Evolutionary conservation across 1,140 invertebrate species (phyloP).

Genomic region (Zaprionus camerounensis): DNA sequence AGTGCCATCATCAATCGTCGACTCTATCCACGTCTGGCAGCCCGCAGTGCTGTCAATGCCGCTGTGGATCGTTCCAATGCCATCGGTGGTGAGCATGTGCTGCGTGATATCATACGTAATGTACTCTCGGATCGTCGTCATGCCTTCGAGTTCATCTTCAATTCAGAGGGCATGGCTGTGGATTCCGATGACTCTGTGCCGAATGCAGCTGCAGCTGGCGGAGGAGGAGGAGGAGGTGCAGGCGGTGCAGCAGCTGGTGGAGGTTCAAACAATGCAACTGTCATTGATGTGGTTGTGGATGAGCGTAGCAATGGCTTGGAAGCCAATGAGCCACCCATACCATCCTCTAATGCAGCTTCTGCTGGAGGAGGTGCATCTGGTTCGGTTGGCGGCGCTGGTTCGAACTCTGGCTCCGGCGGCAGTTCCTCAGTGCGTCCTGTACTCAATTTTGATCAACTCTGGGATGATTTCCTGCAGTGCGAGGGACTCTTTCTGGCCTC

Average conservation of each 20-base stretch:
- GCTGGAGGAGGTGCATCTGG: background rate
- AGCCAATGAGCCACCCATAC: conserved; percentile 55
- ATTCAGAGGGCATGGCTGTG: conserved; percentile 74
- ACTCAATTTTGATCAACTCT: conserved; percentile 75
- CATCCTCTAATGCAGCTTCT: conserved; percentile 11
- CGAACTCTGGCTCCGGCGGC: background rate
- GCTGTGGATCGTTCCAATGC: conserved; percentile 57
- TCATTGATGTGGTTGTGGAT: conserved; percentile 85
- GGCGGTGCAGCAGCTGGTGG: conserved; percentile 5
- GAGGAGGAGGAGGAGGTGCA: background rate
- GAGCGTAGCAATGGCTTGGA: conserved; percentile 85
- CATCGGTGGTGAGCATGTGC: conserved; percentile 70
- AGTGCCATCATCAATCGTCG: conserved; percentile 68
- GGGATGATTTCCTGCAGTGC: conserved; percentile 78
- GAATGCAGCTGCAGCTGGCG: background rate
- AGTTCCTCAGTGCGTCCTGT: conserved; percentile 52
- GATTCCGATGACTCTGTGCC: conserved; percentile 61
- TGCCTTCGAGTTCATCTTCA: conserved; percentile 77
- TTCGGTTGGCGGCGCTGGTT: background rate
- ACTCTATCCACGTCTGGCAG: conserved; percentile 64
- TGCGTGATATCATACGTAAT: conserved; percentile 74
- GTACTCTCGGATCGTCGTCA: conserved; percentile 75
- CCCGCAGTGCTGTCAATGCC: conserved; percentile 41
- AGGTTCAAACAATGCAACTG: conserved; percentile 45
- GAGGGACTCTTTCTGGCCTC: conserved; percentile 68